Evolutionary conservation across 1,140 invertebrate species (phyloP).

Genomic region (Leptopilina clavipes): DNA sequence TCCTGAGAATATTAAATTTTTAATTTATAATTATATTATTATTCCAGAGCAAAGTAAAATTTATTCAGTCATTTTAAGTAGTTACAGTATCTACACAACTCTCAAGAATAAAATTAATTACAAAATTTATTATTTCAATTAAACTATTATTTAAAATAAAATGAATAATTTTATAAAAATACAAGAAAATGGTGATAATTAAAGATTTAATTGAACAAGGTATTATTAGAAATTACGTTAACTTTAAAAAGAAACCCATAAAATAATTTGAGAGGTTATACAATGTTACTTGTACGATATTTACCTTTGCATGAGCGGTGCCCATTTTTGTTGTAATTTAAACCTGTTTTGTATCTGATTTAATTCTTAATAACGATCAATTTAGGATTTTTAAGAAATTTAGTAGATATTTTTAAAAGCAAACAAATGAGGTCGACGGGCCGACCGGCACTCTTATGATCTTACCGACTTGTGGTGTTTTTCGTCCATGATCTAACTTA

Average conservation of each 20-base stretch:
- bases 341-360: neutral
- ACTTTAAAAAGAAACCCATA: conserved; percentile 43
- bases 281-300: conserved; percentile 41
- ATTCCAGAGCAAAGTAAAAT: too few relatives aligned
- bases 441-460: neutral
- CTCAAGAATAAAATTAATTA: too few relatives aligned
- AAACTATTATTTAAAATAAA: neutral
- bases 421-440: conserved; percentile 26
- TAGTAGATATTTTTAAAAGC: neutral
- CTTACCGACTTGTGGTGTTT: neutral
- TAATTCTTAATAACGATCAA: neutral
- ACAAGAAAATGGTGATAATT: conserved; percentile 18
- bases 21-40: neutral
- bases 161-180: neutral
- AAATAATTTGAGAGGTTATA: conserved; percentile 56
- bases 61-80: too few relatives aligned
- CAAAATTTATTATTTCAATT: too few relatives aligned
- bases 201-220: neutral
- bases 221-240: conserved; percentile 45
- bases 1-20: conserved; percentile 17
- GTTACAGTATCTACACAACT: too few relatives aligned
- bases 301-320: conserved; percentile 71
- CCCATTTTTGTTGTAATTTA: conserved; percentile 62
- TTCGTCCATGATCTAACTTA: too few relatives aligned
- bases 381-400: conserved; percentile 2